phyloP scores from a whole-genome alignment of 2,797 vertebrate species.

The Mormyrus proboscirostris region DNA sequence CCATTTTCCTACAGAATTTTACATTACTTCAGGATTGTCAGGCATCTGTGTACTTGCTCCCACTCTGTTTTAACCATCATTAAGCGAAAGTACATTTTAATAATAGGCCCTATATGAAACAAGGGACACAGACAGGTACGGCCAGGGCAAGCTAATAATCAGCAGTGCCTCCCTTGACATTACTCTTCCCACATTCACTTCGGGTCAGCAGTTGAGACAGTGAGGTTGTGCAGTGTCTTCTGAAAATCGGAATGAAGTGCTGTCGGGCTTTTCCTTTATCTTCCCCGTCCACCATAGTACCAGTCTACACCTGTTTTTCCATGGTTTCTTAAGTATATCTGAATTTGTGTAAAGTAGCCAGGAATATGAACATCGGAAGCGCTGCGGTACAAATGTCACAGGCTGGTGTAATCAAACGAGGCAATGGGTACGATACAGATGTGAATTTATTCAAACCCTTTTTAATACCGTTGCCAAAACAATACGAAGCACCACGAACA shows the following conservation, averaged over 20 bases:
- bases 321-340: background rate
- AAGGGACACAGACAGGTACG: background rate
- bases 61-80: background rate
- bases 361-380: background rate
- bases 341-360: background rate
- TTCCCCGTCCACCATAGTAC: background rate
- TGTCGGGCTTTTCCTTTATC: background rate
- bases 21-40: background rate
- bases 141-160: background rate
- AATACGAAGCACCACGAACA: background rate
- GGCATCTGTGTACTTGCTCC: background rate
- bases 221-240: background rate
- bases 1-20: background rate
- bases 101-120: background rate
- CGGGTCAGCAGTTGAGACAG: background rate
- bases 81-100: background rate
- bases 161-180: background rate
- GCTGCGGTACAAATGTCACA: background rate
- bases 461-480: background rate
- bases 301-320: background rate
- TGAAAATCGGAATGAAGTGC: background rate
- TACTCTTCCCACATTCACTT: background rate
- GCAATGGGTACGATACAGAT: background rate
- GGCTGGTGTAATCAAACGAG: background rate
- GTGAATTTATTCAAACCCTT: conserved; percentile 15